Conservation (phyloP, 2,113 vertebrate genomes). For the Benitochromis conjunctus region DNA sequence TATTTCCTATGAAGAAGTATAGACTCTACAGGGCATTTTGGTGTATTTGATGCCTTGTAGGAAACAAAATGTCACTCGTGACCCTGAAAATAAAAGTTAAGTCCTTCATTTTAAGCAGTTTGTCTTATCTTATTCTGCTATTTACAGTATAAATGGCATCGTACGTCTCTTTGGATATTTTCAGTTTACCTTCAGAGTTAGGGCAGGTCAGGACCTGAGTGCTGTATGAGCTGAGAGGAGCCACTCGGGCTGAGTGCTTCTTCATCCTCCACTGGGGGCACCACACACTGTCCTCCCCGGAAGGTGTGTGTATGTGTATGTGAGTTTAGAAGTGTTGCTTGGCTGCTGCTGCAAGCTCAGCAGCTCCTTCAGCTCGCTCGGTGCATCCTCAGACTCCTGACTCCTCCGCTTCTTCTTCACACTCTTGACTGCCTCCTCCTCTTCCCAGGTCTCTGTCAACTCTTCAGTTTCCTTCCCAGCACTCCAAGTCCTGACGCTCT, state of each 20-base stretch:
- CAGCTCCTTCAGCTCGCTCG: constrained; percentile 50
- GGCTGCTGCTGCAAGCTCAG: constrained; percentile 54
- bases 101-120: not conserved
- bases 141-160: not conserved
- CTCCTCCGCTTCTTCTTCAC: constrained; percentile 45
- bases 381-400: constrained; percentile 54
- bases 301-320: constrained; percentile 28
- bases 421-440: not conserved
- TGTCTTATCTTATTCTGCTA: not conserved
- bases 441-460: constrained; percentile 24
- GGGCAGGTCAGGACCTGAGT: constrained; percentile 77
- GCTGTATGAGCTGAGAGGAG: constrained; percentile 77
- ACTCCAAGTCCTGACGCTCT: constrained; percentile 37
- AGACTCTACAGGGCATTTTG: not conserved
- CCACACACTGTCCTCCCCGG: constrained; percentile 54
- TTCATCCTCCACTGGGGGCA: constrained; percentile 76
- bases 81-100: not conserved
- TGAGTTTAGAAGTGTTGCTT: constrained; percentile 2
- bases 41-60: not conserved
- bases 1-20: not conserved
- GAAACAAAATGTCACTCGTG: not conserved
- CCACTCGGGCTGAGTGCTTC: constrained; percentile 83
- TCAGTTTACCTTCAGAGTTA: constrained; percentile 68
- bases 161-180: not conserved
- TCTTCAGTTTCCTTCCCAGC: constrained; percentile 21